Evolutionary conservation across 2,888 invertebrate species (phyloP).

Genomic region (Drosophila infuscata): DNA sequence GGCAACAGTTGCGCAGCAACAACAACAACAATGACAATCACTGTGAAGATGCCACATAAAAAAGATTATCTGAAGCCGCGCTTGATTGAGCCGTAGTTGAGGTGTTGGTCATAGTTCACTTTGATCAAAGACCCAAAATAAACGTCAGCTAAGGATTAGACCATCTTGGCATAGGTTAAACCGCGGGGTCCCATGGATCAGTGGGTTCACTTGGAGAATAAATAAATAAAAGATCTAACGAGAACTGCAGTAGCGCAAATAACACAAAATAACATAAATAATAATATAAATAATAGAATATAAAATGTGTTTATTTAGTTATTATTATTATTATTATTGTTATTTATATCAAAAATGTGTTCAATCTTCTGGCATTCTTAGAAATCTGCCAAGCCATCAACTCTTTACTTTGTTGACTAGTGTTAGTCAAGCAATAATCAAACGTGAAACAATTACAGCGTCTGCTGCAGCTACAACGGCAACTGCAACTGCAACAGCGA

Average conservation of each 20-base stretch:
- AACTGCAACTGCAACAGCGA: slow-evolving; percentile 41
- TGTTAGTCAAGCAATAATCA: slow-evolving; percentile 45
- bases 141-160: slow-evolving; percentile 24
- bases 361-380: neutral
- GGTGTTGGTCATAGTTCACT: slow-evolving; percentile 11
- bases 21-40: slow-evolving; percentile 38
- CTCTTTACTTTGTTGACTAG: slow-evolving; percentile 24
- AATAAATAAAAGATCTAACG: neutral
- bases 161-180: slow-evolving; percentile 12
- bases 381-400: neutral
- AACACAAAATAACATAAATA: slow-evolving; percentile 23
- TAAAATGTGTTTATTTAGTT: neutral
- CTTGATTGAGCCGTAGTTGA: slow-evolving; percentile 46
- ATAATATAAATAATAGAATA: neutral
- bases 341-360: too few relatives aligned
- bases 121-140: slow-evolving; percentile 4
- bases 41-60: slow-evolving; percentile 37
- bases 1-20: slow-evolving; percentile 46
- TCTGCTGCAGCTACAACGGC: slow-evolving; percentile 42
- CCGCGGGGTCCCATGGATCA: slow-evolving; percentile 4
- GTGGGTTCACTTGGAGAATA: slow-evolving; percentile 6
- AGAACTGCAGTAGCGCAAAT: slow-evolving; percentile 2
- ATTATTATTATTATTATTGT: too few relatives aligned
- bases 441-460: slow-evolving; percentile 57
- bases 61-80: slow-evolving; percentile 22